Conservation (phyloP, 2,797 vertebrate species). For the Discoglossus pictus region DNA sequence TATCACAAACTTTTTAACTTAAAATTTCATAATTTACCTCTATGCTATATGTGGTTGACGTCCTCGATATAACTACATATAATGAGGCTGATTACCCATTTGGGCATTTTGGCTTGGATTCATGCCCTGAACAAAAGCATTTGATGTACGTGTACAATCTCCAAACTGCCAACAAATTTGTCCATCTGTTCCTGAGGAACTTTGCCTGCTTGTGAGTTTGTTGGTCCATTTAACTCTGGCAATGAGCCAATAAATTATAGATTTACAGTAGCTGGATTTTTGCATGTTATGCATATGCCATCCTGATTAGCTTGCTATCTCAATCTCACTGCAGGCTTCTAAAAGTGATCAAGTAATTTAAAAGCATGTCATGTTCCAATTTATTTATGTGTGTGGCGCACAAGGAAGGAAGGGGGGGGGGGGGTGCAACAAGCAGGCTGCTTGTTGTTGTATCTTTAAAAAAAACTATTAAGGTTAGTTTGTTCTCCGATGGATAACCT, state of each 20-base stretch:
- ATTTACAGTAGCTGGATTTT: slow-evolving; percentile 12
- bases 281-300: not conserved
- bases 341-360: too few species aligned
- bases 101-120: slow-evolving; percentile 29
- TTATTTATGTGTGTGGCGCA: too few species aligned
- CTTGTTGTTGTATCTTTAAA: too few species aligned
- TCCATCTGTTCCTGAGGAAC: slow-evolving; percentile 42
- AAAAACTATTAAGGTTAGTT: too few species aligned
- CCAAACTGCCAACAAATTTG: slow-evolving; percentile 27
- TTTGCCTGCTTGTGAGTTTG: slow-evolving; percentile 37
- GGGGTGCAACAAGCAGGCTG: too few species aligned
- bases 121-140: slow-evolving; percentile 35
- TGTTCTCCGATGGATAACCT: too few species aligned
- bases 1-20: too few species aligned
- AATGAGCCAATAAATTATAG: slow-evolving; percentile 18
- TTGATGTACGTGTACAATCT: slow-evolving; percentile 26
- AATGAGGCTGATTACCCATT: slow-evolving; percentile 13
- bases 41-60: too few species aligned
- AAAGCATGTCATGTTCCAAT: too few species aligned
- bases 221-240: slow-evolving; percentile 45
- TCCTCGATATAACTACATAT: slow-evolving; percentile 7
- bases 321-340: too few species aligned
- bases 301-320: slow-evolving; percentile 2
- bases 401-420: too few species aligned
- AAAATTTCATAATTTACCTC: too few species aligned